Evolutionary conservation across 2,888 invertebrate genomes (phyloP).

Genomic region (Argynnis bischoffii): DNA sequence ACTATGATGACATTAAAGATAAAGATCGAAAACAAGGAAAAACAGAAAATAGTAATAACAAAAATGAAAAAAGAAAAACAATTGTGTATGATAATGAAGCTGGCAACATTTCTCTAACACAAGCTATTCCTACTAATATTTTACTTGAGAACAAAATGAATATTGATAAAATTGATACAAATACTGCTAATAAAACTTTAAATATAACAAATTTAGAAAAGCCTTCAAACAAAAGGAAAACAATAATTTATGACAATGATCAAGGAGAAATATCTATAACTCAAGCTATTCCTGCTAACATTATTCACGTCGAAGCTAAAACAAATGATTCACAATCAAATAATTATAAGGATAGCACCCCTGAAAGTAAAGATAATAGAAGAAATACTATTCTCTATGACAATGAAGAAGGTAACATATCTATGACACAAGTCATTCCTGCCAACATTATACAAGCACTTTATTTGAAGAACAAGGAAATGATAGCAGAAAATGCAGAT

Average conservation of each 20-base stretch:
- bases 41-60: constrained; percentile 11
- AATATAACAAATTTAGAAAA: background rate
- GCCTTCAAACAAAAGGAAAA: constrained; percentile 1
- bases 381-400: constrained; percentile 42
- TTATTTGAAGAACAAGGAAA: background rate
- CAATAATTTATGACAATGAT: constrained; percentile 41
- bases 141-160: constrained; percentile 10
- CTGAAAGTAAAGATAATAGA: constrained; percentile 30
- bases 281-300: constrained; percentile 44
- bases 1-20: background rate
- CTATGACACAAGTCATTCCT: constrained; percentile 46
- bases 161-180: constrained; percentile 4
- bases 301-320: constrained; percentile 22
- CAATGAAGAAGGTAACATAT: constrained; percentile 39
- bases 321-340: background rate
- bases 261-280: constrained; percentile 27
- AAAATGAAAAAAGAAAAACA: constrained; percentile 43
- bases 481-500: background rate
- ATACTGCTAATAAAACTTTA: constrained; percentile 1
- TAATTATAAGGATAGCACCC: background rate
- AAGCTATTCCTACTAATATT: constrained; percentile 40
- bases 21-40: constrained; percentile 20
- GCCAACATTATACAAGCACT: constrained; percentile 35
- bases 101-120: constrained; percentile 49
- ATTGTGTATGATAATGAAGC: constrained; percentile 45